These are phyloP conservation scores for Anastrepha obliqua DNA, from an alignment of 1,140 invertebrate genomes.

Conservation along the genomic window DNA sequence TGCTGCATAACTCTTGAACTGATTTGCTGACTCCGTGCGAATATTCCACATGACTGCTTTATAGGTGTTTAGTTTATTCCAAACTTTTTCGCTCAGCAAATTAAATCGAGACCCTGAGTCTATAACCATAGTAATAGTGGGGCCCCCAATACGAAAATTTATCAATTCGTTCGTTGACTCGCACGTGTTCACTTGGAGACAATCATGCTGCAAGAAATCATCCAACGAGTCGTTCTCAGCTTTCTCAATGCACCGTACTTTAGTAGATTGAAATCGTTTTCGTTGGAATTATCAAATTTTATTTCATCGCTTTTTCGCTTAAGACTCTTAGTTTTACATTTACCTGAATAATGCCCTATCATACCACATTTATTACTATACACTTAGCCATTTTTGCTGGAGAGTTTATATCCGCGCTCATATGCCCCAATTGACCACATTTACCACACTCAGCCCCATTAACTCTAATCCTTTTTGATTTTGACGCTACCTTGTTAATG, in stretches of 20 bases:
- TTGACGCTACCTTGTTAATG: background rate
- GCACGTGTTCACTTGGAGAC: background rate
- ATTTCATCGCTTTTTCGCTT: background rate
- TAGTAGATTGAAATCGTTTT: background rate
- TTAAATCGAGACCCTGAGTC: slow-evolving; percentile 5
- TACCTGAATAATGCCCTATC: background rate
- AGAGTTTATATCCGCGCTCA: background rate
- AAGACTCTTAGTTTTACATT: background rate
- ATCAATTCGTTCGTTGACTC: background rate
- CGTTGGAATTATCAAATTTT: background rate
- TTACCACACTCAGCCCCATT: background rate
- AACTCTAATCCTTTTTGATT: background rate
- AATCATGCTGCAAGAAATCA: background rate
- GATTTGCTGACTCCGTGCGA: slow-evolving; percentile 3
- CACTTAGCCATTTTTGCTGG: background rate
- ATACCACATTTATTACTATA: background rate
- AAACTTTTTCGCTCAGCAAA: background rate
- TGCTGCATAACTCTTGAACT: slow-evolving; percentile 6
- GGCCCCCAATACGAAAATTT: background rate
- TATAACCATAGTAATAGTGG: background rate
- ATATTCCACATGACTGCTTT: background rate
- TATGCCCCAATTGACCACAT: background rate
- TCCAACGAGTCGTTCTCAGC: background rate
- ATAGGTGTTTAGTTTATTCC: background rate
- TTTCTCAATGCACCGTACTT: background rate